Evolutionary conservation across 2,113 vertebrate genomes (phyloP), one percentile per base, ranked within the genome.

Genomic region (Clarias gariepinus): DNA sequence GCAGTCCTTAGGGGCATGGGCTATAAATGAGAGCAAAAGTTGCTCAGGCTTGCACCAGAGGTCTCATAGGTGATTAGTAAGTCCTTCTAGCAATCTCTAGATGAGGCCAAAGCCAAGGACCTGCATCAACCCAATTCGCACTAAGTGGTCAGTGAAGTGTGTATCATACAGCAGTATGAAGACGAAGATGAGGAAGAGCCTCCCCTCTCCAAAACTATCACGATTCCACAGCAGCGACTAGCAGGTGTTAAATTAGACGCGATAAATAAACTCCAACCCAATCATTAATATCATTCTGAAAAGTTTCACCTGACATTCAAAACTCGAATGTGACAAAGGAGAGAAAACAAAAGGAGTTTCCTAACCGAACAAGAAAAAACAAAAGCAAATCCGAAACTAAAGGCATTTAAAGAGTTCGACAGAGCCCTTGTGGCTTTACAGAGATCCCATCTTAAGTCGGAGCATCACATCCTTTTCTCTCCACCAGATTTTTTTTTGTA

Each of bases 191-290:
- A 28, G 63, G 11, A 11, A 61, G 41, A 23, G 28, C 58, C 5
- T 30, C 11, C 28, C 55, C 19, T 80, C 41, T 60, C 58, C 33
- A 36, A 69, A 82, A 60, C 52, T 19, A 41, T 19, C 52, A 33
- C 47, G 16, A 77, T 61, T 79, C 16, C 15, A 36, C 57, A n/a
- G 23, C 9, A 61, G 55, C n/a, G 25, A 53, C 69, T 66, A 53
- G 71, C 57, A 25, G 92, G 88, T 93, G 93, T 94, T 93, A 94
- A 95, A 94, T 95, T 94, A 93, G 92, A 94, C 92, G 93, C 92
- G 94, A 95, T 94, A 93, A 93, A 91, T 94, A 92, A 90, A 92
- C 92, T 91, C 92, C 94, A 95, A 93, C 92, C 90, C 91, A 94
- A 94, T 94, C 92, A 94, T 92, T 93, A 93, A 93, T 93, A 92